Evolutionary conservation across 2,888 invertebrate genomes (phyloP).

Genomic region (Odontothrips loti): DNA sequence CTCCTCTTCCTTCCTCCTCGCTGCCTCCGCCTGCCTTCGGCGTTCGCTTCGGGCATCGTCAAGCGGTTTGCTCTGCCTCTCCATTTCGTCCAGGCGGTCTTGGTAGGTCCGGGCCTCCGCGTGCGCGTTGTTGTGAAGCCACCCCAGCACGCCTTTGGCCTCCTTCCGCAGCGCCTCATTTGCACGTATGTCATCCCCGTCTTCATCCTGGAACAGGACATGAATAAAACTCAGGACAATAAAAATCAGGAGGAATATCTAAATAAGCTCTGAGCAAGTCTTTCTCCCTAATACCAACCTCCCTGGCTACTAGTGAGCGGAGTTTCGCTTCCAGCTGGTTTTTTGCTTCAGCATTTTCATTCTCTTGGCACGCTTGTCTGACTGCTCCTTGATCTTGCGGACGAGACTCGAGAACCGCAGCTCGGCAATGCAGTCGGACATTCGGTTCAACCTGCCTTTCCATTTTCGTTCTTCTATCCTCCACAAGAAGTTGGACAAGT

Average conservation of each 20-base stretch:
- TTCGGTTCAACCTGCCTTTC: not conserved
- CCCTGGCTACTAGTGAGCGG: not conserved
- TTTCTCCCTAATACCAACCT: not conserved
- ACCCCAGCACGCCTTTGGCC: not conserved
- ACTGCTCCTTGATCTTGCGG: not conserved
- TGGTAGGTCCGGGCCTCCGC: too few species aligned
- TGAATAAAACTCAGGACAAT: not conserved
- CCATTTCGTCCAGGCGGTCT: not conserved
- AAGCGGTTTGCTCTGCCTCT: not conserved
- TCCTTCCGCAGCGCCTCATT: not conserved
- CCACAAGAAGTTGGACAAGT: not conserved
- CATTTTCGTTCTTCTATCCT: not conserved
- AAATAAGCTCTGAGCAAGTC: not conserved
- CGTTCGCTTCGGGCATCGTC: not conserved
- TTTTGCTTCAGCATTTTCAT: not conserved
- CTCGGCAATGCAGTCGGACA: not conserved
- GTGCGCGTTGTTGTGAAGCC: not conserved
- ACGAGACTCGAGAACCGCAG: not conserved
- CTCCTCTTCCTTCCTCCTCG: not conserved
- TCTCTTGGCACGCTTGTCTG: not conserved
- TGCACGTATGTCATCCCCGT: not conserved
- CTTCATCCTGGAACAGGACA: not conserved
- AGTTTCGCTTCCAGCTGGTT: not conserved
- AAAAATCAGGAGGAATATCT: not conserved
- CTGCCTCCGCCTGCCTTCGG: not conserved